Evolutionary conservation across 2,113 vertebrate species (phyloP), one percentile per base, ranked within the genome.

Genomic region (Anhinga rufa): DNA sequence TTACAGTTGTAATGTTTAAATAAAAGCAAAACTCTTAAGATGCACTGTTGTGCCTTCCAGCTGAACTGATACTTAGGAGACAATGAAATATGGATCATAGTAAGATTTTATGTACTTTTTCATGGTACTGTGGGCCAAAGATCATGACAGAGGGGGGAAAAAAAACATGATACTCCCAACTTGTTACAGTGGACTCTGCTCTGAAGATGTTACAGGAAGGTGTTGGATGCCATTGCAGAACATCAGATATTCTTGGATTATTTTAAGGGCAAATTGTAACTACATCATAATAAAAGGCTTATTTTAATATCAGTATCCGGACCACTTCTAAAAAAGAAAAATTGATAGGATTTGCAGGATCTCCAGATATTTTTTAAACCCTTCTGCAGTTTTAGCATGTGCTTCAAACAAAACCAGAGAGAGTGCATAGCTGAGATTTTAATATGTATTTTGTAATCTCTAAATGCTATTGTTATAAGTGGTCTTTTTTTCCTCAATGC

Each of bases 71-170:
- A 12, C n/a, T 68, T 0, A 64, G 58, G 58, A 55, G 65, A 44
- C 92, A 44, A 68, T 11, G 15, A 77, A 64, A 71, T 36, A 21
- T 4, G 38, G 38, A 12, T 58, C 10, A 3, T 6, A 40, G 19
- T 28, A 14, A 40, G 60, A 44, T 44, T 66, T 58, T 46, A 5
- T 24, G 14, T 74, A 46, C 8, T 76, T 71, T 36, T 71, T 69
- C 26, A 5, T 42, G 61, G 17, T 14, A 9, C 13, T 83, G 13
- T 42, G 17, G 18, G 69, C n/a, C 29, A 60, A 75, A 64, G n/a
- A 40, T n/a, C 8, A 10, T 26, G 19, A 54, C 2, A 1, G 21
- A 20, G 12, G 1, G 1, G 26, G 21, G 5, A 0, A 6, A 12
- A 66, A 48, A 10, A 0, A 0, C 6, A 3, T 5, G 4, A 25